Base-by-base conservation (phyloP, 1,140 invertebrate genomes). In the Thaumatotibia leucotreta region DNA sequence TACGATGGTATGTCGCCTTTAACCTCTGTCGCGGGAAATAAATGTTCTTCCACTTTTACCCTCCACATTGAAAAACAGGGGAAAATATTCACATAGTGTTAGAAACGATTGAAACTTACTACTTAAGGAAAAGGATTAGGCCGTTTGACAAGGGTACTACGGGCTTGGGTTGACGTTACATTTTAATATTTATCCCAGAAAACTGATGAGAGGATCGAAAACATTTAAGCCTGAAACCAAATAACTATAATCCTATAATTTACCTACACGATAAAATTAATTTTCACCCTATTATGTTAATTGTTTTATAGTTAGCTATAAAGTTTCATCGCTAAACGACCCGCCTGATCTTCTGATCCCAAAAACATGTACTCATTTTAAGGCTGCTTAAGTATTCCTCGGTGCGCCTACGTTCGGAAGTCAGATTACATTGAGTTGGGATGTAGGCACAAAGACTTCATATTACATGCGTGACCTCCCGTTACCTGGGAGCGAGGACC, bases 401-500 rank as follows among this genome's bases (percentile, higher is more conserved):
- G 27, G 52, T 58, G 52, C 52, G 23, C 52, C 52, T 58, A 27
- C 52, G 52, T 58, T 58, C 52, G 52, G 52, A 58, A 58, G 52
- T 17, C 52, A 58, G 52, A 58, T 58, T 58, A 58, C 52, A 58
- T 58, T 27, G 52, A 58, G 52, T 58, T 58, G 52, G 52, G 52
- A 58, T 52, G 50, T 58, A 58, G 52, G 52, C 52, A 58, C 52
- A 58, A 58, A 58, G 52, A 58, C 52, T 58, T 31, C 52, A 29
- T 31, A 58, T 58, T 58, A 58, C 52, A 29, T 27, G 52, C 52
- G 52, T 27, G 52, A 27, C 52, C 52, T 27, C 52, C 23, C 52
- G 52, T 27, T 58, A 58, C 52, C 52, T 58, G 52, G 11, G 27
- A 27, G 24, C 39, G 39, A 14, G 39, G 17, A 45, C 52, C 52